Base-by-base conservation (phyloP, 2,797 vertebrate species). In the Fringilla coelebs region DNA sequence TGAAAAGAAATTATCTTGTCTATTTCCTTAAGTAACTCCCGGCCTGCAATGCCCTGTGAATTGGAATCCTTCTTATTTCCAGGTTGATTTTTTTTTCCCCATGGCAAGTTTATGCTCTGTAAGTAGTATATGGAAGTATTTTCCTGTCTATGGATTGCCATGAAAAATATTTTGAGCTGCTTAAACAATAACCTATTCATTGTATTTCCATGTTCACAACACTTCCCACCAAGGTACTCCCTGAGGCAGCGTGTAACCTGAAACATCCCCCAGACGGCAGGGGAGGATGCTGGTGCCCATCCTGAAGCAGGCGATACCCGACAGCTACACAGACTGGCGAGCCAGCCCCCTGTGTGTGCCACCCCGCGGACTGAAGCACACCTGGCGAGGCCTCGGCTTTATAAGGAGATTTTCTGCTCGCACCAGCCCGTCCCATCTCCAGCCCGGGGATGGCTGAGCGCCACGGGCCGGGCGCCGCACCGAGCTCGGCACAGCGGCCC, bases 211-310 rank as follows among this genome's bases (percentile, higher is more conserved):
- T 2, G 12, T 20, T n/a, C n/a, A 11, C 17, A 43, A 7, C 36
- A 25, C 8, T 7, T 41, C 36, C 41, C 71, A 21, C 46, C 10
- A 1, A 0, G 13, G 13, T 1, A 5, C 22, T 21, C 32, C 65
- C 55, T 16, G 25, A 29, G 38, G 7, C 34, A 21, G 7, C 1
- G 1, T 10, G 21, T 9, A 9, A n/a, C 32, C 7, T 0, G 7
- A 7, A 31, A 19, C 68, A 62, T 17, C 9, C 57, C 24, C 3
- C 32, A 4, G 26, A 3, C 0, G 0, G 17, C 45, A 6, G 10
- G 7, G 21, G 13, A 19, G 10, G 22, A 5, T 10, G 60, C 18
- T 1, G 32, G 7, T 3, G 41, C 4, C 66, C 66, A 8, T 2
- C 20, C 62, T 11, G 29, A 15, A 62, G 21, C n/a, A 15, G 75